phyloP scores from a whole-genome alignment of 2,888 invertebrate genomes.

The Chrysotoxum bicinctum region DNA sequence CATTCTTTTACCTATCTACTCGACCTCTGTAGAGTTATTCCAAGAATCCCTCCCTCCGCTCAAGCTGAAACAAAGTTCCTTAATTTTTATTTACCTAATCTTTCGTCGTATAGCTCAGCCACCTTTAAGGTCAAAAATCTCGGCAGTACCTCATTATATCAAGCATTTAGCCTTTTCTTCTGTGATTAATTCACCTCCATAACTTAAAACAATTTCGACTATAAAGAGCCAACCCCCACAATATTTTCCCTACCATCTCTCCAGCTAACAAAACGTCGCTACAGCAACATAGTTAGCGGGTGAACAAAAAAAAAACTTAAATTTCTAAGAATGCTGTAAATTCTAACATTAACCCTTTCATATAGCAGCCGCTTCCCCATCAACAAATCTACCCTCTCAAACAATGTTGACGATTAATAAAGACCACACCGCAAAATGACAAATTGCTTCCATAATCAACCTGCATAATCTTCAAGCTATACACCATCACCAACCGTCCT shows the following conservation, averaged over 20 bases:
- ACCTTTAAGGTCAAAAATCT: slow-evolving; percentile 29
- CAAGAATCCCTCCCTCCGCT: neutral
- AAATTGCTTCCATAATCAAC: slow-evolving; percentile 72
- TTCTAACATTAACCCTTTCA: slow-evolving; percentile 55
- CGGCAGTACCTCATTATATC: slow-evolving; percentile 26
- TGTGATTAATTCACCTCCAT: slow-evolving; percentile 48
- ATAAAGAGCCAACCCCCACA: slow-evolving; percentile 11
- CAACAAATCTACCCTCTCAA: slow-evolving; percentile 13
- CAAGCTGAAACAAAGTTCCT: neutral
- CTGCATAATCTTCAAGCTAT: slow-evolving; percentile 61
- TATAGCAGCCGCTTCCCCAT: neutral
- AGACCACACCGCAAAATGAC: slow-evolving; percentile 71
- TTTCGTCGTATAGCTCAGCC: neutral
- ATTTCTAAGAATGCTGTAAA: slow-evolving; percentile 26
- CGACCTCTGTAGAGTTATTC: neutral
- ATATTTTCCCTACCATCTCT: neutral
- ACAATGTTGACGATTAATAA: slow-evolving; percentile 72
- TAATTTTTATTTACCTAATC: neutral
- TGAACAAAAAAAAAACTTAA: neutral
- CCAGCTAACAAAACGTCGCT: neutral
- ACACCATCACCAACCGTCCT: neutral
- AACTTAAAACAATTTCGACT: slow-evolving; percentile 36
- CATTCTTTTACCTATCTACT: neutral
- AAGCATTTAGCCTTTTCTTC: slow-evolving; percentile 22
- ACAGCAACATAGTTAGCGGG: slow-evolving; percentile 4